These are phyloP conservation scores for Sitophilus oryzae DNA, from an alignment of 1,140 invertebrate species.

Conservation along the genomic window DNA sequence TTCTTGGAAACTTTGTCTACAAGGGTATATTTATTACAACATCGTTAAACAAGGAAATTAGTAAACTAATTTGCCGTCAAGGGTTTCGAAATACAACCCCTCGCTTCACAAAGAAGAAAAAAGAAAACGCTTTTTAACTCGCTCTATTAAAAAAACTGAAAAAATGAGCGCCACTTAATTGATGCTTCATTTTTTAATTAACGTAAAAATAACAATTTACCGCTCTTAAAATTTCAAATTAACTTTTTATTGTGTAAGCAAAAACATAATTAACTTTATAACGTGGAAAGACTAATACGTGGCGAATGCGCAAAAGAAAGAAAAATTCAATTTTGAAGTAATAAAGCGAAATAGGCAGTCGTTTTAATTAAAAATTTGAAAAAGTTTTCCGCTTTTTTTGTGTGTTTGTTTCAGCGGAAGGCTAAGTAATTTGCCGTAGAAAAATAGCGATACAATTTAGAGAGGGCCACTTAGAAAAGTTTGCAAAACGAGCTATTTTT, in stretches of 20 bases:
- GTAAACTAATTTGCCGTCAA: too few relatives aligned
- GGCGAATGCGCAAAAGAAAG: conserved; percentile 18
- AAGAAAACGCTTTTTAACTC: conserved; percentile 38
- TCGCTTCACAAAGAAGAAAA: conserved; percentile 30
- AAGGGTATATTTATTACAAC: too few relatives aligned
- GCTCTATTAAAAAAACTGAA: conserved; percentile 36
- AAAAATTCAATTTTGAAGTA: conserved; percentile 38
- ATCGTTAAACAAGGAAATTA: too few relatives aligned
- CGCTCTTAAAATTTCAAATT: conserved; percentile 20
- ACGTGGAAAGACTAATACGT: conserved; percentile 27
- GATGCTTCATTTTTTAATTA: conserved; percentile 36
- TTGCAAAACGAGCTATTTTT: too few relatives aligned
- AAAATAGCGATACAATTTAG: too few relatives aligned
- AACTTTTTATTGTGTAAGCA: conserved; percentile 29
- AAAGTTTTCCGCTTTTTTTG: conserved; percentile 40
- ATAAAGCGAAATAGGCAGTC: conserved; percentile 40
- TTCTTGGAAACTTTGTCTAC: too few relatives aligned
- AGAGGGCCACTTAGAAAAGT: too few relatives aligned
- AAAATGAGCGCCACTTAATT: conserved; percentile 40
- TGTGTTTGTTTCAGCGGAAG: too few relatives aligned
- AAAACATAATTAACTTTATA: conserved; percentile 35
- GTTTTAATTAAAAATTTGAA: conserved; percentile 42
- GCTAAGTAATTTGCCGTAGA: too few relatives aligned
- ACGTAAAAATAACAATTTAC: conserved; percentile 28
- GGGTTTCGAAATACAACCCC: too few relatives aligned